Conservation (phyloP, 1,140 invertebrate genomes). For the Ganaspis sp. region DNA sequence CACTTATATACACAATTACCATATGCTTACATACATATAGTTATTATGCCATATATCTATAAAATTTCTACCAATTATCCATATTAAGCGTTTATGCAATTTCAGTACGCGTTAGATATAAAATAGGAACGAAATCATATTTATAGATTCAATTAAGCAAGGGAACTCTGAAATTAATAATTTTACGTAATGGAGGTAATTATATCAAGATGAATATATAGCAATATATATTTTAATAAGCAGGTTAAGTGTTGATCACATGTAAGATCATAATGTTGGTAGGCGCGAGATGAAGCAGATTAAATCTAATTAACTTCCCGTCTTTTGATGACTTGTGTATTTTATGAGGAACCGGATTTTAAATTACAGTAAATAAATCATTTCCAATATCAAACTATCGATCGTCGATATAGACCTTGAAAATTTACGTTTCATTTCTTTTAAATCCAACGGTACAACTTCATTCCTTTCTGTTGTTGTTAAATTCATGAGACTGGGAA, state of each 20-base stretch:
- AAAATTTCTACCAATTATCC: background rate
- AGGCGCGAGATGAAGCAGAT: slow-evolving; percentile 1
- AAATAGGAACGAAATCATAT: background rate
- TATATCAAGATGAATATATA: slow-evolving; percentile 9
- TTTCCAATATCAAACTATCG: background rate
- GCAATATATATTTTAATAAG: slow-evolving; percentile 3
- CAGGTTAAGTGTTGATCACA: background rate
- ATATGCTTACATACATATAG: background rate
- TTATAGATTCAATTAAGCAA: background rate
- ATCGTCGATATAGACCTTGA: background rate
- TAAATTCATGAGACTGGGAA: slow-evolving; percentile 17
- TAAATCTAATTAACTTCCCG: slow-evolving; percentile 17
- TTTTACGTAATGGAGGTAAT: background rate
- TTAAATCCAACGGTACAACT: slow-evolving; percentile 17
- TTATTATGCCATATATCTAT: background rate
- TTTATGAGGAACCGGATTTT: background rate
- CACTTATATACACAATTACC: too few relatives aligned
- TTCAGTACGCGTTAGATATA: background rate
- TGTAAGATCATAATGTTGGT: background rate
- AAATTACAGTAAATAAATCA: background rate
- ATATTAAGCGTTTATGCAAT: background rate
- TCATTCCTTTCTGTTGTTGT: background rate
- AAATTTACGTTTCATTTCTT: slow-evolving; percentile 23
- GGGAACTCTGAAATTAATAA: background rate
- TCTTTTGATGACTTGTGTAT: background rate